Conservation (phyloP, 2,113 vertebrate species). For the Dolichotis patagonum region DNA sequence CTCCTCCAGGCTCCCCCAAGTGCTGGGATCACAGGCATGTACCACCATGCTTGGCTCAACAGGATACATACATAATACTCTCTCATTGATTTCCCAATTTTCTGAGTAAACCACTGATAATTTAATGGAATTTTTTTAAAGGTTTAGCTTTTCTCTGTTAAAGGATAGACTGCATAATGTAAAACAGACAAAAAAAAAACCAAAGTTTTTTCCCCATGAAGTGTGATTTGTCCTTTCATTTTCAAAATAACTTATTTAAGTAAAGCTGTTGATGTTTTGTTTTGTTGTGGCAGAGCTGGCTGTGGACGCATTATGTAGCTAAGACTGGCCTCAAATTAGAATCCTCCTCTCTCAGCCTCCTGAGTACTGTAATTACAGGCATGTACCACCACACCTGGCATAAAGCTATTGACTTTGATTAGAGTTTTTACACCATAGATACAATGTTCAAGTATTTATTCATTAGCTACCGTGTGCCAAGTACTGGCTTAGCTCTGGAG, state of each 20-base stretch:
- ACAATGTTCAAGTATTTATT: conserved; percentile 49
- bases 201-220: conserved; percentile 8
- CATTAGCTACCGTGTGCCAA: background rate
- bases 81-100: conserved; percentile 46
- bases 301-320: background rate
- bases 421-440: conserved; percentile 12
- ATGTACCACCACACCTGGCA: background rate
- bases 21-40: background rate
- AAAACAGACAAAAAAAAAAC: no score
- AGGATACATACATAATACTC: conserved; percentile 7
- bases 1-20: background rate
- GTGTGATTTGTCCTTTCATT: conserved; percentile 51
- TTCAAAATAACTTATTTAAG: conserved; percentile 24
- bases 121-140: conserved; percentile 28
- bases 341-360: background rate
- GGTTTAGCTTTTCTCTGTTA: conserved; percentile 45
- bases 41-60: no score
- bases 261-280: background rate
- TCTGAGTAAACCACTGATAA: background rate
- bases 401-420: conserved; percentile 35
- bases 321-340: background rate
- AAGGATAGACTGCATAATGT: background rate
- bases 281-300: background rate
- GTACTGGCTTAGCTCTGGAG: background rate
- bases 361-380: background rate